Evolutionary conservation across 2,113 vertebrate species (phyloP).

Genomic region (Laticauda laticaudata): DNA sequence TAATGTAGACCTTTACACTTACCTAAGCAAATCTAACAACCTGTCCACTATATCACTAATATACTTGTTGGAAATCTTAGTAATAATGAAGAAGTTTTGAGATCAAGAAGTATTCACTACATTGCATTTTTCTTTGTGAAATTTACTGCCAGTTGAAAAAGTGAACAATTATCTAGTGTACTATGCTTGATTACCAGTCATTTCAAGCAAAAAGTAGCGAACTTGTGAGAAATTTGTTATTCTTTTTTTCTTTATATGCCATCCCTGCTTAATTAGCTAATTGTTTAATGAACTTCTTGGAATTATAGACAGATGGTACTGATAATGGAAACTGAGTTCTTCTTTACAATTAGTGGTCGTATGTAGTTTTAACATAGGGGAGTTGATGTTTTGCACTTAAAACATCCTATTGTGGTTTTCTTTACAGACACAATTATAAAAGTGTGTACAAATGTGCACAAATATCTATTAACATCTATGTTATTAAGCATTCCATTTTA

Average conservation of each 20-base stretch:
- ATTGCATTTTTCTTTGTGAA: background rate
- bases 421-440: slow-evolving; percentile 7
- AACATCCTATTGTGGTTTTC: background rate
- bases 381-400: slow-evolving; percentile 14
- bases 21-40: background rate
- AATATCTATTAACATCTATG: background rate
- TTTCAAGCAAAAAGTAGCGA: slow-evolving; percentile 14
- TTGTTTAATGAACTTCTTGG: background rate
- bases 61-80: background rate
- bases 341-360: slow-evolving; percentile 11
- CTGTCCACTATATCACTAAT: slow-evolving; percentile 3
- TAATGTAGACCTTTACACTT: background rate
- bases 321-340: slow-evolving; percentile 19
- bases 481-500: slow-evolving; percentile 10
- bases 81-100: slow-evolving; percentile 12
- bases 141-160: background rate
- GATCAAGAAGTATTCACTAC: background rate
- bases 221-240: slow-evolving; percentile 1
- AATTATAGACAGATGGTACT: background rate
- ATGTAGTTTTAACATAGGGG: background rate
- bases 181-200: background rate
- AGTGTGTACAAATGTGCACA: background rate
- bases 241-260: background rate
- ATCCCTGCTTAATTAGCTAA: background rate
- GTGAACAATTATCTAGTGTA: background rate